phyloP scores from a whole-genome alignment of 2,113 vertebrate species.

The Dicerorhinus sumatrensis region DNA sequence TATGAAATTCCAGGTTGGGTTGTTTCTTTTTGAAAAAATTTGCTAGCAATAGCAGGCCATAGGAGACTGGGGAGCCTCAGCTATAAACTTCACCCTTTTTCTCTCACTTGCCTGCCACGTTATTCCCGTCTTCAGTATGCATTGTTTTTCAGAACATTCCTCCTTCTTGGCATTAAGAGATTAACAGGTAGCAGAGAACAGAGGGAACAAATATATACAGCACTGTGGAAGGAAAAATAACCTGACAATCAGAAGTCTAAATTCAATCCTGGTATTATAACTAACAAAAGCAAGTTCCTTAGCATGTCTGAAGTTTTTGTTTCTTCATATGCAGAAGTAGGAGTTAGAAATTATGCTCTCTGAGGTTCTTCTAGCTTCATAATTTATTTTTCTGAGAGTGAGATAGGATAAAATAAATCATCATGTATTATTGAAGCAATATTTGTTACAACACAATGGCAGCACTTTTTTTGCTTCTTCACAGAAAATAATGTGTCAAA shows the following conservation, averaged over 20 bases:
- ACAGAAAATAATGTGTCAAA: not conserved
- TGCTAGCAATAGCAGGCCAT: not conserved
- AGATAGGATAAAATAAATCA: not conserved
- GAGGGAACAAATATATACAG: not conserved
- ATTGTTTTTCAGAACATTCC: not conserved
- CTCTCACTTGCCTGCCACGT: not conserved
- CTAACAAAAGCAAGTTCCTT: not conserved
- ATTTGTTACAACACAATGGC: not conserved
- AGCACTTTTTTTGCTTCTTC: not conserved
- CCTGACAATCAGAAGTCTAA: slow-evolving; percentile 70
- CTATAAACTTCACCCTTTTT: not conserved
- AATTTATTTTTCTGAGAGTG: not conserved
- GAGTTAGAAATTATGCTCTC: not conserved
- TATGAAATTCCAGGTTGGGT: not conserved
- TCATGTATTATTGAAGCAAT: not conserved
- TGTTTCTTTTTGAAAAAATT: not conserved
- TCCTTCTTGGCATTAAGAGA: not conserved
- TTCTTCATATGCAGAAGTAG: slow-evolving; percentile 9
- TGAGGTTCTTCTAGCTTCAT: not conserved
- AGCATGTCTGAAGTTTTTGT: not conserved
- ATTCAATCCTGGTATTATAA: not conserved
- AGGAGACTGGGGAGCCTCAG: not conserved
- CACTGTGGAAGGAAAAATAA: slow-evolving; percentile 70
- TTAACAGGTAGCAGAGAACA: not conserved
- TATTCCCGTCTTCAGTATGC: not conserved